Evolutionary conservation across 2,113 vertebrate genomes (phyloP).

Genomic region (Macrotis lagotis): DNA sequence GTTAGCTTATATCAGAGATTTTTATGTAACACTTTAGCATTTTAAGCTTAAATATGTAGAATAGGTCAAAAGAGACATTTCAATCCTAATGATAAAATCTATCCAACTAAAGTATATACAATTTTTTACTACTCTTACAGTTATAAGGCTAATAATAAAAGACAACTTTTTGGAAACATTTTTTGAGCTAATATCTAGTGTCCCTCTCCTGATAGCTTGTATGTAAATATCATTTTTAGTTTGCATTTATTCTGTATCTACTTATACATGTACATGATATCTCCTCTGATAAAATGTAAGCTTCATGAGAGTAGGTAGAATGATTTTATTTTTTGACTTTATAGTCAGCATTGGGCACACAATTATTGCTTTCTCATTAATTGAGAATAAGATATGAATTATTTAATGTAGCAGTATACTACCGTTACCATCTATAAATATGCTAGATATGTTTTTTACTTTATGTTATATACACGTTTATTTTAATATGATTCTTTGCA

Average conservation of each 20-base stretch:
- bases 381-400: constrained; percentile 1
- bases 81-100: neutral
- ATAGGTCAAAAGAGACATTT: neutral
- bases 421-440: neutral
- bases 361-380: neutral
- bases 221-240: neutral
- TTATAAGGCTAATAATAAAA: neutral
- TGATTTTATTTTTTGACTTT: neutral
- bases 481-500: neutral
- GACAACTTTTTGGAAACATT: neutral
- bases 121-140: neutral
- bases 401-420: neutral
- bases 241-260: neutral
- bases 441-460: neutral
- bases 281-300: neutral
- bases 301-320: neutral
- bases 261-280: neutral
- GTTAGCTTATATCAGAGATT: neutral
- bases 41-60: neutral
- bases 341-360: neutral
- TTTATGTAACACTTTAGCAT: neutral
- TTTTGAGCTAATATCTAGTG: neutral
- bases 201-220: neutral
- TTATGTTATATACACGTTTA: neutral
- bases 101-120: neutral